These are phyloP conservation scores for Lepidothrix coronata DNA, from an alignment of 2,113 vertebrate species.

Conservation along the genomic window DNA sequence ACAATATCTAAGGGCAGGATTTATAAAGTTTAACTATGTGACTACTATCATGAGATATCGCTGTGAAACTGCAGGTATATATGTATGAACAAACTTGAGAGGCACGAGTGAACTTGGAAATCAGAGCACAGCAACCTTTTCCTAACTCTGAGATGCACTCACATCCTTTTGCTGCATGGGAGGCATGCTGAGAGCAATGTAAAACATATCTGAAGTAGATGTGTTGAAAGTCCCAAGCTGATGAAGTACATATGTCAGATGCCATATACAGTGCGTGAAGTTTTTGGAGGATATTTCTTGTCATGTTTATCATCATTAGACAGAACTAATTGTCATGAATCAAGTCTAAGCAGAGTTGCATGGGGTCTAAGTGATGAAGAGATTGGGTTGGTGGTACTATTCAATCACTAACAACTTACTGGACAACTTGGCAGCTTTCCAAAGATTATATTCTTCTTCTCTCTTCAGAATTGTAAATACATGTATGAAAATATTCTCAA, in stretches of 20 bases:
- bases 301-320: neutral
- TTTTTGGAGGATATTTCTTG: neutral
- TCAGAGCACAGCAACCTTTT: neutral
- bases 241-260: neutral
- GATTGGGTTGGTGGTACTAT: neutral
- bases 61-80: neutral
- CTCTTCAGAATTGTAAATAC: neutral
- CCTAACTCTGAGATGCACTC: neutral
- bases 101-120: neutral
- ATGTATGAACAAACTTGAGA: neutral
- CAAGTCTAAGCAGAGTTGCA: neutral
- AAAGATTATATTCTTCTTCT: neutral
- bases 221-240: neutral
- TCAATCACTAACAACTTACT: neutral
- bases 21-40: neutral
- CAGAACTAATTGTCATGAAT: neutral
- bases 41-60: neutral
- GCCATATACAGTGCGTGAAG: fast-evolving
- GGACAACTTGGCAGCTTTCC: neutral
- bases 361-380: neutral
- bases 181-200: neutral
- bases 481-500: neutral
- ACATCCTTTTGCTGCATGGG: neutral
- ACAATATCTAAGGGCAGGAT: neutral
- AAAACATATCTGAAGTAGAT: neutral